Evolutionary conservation across 2,888 invertebrate genomes (phyloP).

Genomic region (Patella ulyssiponensis): DNA sequence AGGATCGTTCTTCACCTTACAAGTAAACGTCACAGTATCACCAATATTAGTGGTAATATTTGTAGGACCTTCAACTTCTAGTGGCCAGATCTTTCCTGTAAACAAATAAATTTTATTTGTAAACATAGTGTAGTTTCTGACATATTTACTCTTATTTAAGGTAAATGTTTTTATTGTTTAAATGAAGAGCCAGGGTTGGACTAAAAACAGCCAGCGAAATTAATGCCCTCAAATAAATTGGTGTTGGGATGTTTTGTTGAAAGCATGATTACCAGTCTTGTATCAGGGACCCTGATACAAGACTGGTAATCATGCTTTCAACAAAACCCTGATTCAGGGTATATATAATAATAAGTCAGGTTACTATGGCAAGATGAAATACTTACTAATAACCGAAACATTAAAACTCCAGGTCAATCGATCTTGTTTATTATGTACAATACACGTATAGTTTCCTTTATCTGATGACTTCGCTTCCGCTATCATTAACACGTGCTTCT

Average conservation of each 20-base stretch:
- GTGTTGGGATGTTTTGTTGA: no score
- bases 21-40: constrained; percentile 51
- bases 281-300: no score
- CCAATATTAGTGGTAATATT: constrained; percentile 57
- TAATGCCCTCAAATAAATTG: no score
- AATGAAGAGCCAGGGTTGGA: not conserved
- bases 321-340: no score
- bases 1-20: constrained; percentile 55
- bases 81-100: constrained; percentile 51
- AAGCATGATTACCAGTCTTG: no score
- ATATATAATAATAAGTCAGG: no score
- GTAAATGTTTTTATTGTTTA: not conserved
- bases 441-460: constrained; percentile 60
- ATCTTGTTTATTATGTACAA: constrained; percentile 47
- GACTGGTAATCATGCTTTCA: no score
- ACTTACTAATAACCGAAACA: constrained; percentile 53
- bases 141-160: not conserved
- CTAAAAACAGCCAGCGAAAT: not conserved
- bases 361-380: not conserved
- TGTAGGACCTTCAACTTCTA: constrained; percentile 53
- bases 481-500: constrained; percentile 39
- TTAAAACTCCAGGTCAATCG: constrained; percentile 52
- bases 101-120: not conserved
- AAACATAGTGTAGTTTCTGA: not conserved
- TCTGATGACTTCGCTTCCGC: constrained; percentile 34